These are phyloP conservation scores for Hippocampus kuda DNA, from an alignment of 2,797 vertebrate species.

Conservation along the genomic window DNA sequence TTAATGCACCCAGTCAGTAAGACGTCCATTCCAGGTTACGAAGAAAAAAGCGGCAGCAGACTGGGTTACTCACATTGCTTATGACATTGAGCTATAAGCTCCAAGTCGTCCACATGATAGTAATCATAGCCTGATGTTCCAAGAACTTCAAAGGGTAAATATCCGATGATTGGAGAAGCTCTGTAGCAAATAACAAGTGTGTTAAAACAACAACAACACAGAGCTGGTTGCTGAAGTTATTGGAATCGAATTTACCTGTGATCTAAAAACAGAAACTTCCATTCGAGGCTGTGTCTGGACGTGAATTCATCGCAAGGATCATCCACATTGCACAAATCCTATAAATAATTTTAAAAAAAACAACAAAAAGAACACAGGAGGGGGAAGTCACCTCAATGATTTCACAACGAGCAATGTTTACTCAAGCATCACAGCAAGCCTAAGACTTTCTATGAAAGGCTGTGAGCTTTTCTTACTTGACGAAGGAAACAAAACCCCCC, in stretches of 20 bases:
- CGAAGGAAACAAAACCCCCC: too few relatives aligned
- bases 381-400: background rate
- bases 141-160: constrained; percentile 85
- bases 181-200: constrained; percentile 49
- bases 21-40: background rate
- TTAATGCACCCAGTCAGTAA: background rate
- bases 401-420: constrained; percentile 1
- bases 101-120: constrained; percentile 85
- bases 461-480: background rate
- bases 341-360: constrained; percentile 23
- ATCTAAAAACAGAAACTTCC: constrained; percentile 76
- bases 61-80: constrained; percentile 72
- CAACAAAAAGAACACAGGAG: background rate
- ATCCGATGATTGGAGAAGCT: constrained; percentile 81
- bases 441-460: background rate
- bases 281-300: constrained; percentile 77
- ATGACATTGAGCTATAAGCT: constrained; percentile 83
- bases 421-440: background rate
- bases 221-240: background rate
- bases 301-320: constrained; percentile 75
- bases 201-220: background rate
- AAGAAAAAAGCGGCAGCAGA: background rate
- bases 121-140: constrained; percentile 87
- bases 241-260: constrained; percentile 65
- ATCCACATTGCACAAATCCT: constrained; percentile 77